A percentile compares a stretch with the other conserved stretches of the same genome.
Conservation (phyloP, 2,797 vertebrate genomes). For the Ptychadena robeensis region DNA sequence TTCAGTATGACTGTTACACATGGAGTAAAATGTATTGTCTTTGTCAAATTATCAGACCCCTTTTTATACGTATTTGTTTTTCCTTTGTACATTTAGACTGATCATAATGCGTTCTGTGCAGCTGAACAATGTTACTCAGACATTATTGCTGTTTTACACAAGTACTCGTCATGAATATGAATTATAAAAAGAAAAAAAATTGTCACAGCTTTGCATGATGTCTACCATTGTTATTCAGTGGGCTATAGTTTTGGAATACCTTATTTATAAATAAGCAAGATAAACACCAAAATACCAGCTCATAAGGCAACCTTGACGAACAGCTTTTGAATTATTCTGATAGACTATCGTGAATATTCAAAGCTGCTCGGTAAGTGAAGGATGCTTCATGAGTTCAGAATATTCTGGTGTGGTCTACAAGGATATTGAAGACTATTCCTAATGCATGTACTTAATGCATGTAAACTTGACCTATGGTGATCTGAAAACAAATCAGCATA, state of each 20-base stretch:
- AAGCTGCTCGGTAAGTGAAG: constrained; percentile 36
- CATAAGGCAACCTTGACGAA: constrained; percentile 57
- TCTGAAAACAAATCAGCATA: constrained; percentile 54
- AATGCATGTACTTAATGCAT: constrained; percentile 58
- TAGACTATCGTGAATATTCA: constrained; percentile 54
- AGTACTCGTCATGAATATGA: constrained; percentile 20
- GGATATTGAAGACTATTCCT: constrained; percentile 46
- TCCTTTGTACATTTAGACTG: background rate
- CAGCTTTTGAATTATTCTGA: constrained; percentile 59
- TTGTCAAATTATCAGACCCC: background rate
- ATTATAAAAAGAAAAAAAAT: constrained; percentile 33
- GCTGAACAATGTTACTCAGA: constrained; percentile 2
- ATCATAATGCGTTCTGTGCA: constrained; percentile 16
- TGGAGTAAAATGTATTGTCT: background rate
- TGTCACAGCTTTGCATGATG: constrained; percentile 14
- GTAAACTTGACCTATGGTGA: constrained; percentile 58
- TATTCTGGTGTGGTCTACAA: constrained; percentile 46
- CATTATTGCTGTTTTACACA: constrained; percentile 15
- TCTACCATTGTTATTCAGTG: constrained; percentile 36
- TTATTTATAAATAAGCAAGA: constrained; percentile 47
- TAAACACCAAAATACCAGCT: constrained; percentile 46
- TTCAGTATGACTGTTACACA: background rate
- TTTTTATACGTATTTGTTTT: background rate
- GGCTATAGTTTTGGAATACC: constrained; percentile 37
- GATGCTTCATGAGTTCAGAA: constrained; percentile 46